Evolutionary conservation across 2,113 vertebrate genomes (phyloP).

Genomic region (Aphyosemion australe): DNA sequence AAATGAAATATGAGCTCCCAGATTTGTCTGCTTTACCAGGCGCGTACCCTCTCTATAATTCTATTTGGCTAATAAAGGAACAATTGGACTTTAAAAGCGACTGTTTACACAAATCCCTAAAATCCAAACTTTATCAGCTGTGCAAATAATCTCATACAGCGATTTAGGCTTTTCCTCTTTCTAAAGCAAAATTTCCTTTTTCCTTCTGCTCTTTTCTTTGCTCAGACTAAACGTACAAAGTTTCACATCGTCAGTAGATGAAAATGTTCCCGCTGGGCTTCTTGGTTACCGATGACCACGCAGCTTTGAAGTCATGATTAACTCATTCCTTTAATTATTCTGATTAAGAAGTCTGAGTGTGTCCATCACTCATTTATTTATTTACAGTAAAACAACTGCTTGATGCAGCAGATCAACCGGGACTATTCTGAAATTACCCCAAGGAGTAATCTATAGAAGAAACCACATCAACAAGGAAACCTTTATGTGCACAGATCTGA

Average conservation of each 20-base stretch:
- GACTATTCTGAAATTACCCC: background rate
- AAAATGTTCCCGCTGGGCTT: slow-evolving; percentile 38
- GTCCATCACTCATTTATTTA: background rate
- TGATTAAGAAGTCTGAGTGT: slow-evolving; percentile 20
- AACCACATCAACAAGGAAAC: background rate
- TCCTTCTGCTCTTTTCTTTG: background rate
- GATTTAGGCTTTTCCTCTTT: no score
- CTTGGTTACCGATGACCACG: slow-evolving; percentile 46
- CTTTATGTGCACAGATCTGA: background rate
- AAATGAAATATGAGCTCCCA: slow-evolving; percentile 8
- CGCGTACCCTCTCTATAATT: background rate
- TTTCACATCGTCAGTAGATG: slow-evolving; percentile 24
- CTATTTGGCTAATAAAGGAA: background rate
- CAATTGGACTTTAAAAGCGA: background rate
- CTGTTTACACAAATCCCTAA: background rate
- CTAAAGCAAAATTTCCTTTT: background rate
- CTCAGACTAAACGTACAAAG: background rate
- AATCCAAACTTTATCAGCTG: background rate
- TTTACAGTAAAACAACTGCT: background rate
- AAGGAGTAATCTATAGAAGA: background rate
- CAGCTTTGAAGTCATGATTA: slow-evolving; percentile 35
- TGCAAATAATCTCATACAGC: background rate
- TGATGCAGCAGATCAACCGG: background rate
- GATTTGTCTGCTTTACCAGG: background rate
- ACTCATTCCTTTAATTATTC: slow-evolving; percentile 51